Conservation (phyloP, 2,113 vertebrate species). For the Coptodon rendalli region DNA sequence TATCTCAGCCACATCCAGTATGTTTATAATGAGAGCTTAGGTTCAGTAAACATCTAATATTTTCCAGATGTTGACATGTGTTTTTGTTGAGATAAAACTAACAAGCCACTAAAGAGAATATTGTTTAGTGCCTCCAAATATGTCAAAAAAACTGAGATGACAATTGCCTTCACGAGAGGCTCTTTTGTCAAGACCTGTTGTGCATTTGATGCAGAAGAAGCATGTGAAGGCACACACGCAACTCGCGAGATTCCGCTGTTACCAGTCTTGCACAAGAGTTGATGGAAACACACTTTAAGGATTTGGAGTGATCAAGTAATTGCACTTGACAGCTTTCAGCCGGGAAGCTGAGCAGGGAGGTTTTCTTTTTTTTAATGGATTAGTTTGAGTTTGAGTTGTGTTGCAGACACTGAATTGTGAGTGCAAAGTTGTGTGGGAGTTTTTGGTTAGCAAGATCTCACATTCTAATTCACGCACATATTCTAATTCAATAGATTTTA, state of each 20-base stretch:
- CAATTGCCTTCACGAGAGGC: neutral
- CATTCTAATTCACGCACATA: neutral
- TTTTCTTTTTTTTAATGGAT: conserved; percentile 1
- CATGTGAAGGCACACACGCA: neutral
- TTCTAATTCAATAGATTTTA: neutral
- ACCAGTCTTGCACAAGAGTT: neutral
- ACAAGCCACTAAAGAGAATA: neutral
- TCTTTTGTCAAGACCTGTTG: neutral
- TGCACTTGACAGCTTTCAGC: conserved; percentile 21
- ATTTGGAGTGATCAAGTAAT: conserved; percentile 10
- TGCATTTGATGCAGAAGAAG: neutral
- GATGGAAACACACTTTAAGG: neutral
- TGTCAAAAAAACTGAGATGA: neutral
- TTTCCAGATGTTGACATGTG: neutral
- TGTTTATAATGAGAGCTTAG: neutral
- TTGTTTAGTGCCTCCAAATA: neutral
- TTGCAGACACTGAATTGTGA: neutral
- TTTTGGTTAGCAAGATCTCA: neutral
- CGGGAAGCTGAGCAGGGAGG: neutral
- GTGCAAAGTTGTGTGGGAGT: neutral
- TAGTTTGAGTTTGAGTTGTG: neutral
- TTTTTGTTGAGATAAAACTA: neutral
- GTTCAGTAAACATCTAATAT: neutral
- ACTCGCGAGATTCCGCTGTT: neutral
- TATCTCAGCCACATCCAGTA: neutral